A percentile compares a stretch with the other conserved stretches of the same genome.
Evolutionary conservation across 2,888 invertebrate genomes (phyloP).

Genomic region (Thyatira batis): DNA sequence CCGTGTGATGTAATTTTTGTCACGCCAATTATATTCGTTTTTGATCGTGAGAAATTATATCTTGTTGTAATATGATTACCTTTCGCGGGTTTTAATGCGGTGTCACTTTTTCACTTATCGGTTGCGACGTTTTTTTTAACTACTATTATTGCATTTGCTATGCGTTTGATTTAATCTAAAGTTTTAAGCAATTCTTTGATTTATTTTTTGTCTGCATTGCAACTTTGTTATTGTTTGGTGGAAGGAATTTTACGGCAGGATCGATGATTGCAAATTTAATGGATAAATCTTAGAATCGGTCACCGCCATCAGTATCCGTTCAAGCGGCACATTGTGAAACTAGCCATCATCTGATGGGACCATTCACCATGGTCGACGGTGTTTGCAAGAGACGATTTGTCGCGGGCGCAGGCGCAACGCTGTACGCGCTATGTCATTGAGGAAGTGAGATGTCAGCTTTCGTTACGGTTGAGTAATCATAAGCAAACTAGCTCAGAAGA

Average conservation of each 20-base stretch:
- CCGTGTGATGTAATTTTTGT: conserved; percentile 11
- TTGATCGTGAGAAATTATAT: conserved; percentile 1
- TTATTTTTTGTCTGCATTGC: conserved; percentile 4
- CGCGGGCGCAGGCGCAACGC: conserved; percentile 25
- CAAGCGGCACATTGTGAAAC: conserved; percentile 38
- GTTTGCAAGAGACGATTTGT: conserved; percentile 38
- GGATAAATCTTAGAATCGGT: conserved; percentile 15
- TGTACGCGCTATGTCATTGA: conserved; percentile 23
- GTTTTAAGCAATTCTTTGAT: conserved; percentile 8
- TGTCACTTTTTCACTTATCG: not conserved
- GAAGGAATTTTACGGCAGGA: conserved; percentile 6
- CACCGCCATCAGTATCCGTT: conserved; percentile 30
- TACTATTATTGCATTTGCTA: not conserved
- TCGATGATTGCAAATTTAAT: conserved; percentile 26
- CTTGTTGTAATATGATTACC: not conserved
- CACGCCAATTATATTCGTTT: conserved; percentile 1
- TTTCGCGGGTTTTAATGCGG: conserved; percentile 1
- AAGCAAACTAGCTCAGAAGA: not conserved
- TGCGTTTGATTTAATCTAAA: not conserved
- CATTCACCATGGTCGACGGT: conserved; percentile 34
- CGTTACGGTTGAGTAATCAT: conserved; percentile 17
- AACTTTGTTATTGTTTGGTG: not conserved
- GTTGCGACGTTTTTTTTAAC: not conserved
- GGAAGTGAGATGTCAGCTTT: conserved; percentile 26
- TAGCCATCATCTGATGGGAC: conserved; percentile 35